Evolutionary conservation across 2,797 vertebrate species (phyloP).

Genomic region (Esox masquinongy): DNA sequence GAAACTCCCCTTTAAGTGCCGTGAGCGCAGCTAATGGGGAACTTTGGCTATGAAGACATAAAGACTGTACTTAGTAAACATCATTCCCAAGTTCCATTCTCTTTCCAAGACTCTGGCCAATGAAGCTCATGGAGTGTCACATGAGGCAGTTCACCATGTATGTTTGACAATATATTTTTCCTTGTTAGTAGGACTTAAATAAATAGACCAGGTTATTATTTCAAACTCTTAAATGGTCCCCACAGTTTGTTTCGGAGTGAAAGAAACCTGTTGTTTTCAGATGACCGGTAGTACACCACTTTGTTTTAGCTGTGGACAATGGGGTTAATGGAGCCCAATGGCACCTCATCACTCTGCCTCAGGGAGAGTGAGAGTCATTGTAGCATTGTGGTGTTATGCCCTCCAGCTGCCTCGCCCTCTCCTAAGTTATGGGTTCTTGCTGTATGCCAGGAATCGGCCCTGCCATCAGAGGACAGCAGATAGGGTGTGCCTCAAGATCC

Average conservation of each 20-base stretch:
- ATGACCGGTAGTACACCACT: not conserved
- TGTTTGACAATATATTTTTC: too few relatives aligned
- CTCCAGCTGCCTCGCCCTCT: conserved; percentile 11
- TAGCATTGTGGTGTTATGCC: conserved; percentile 19
- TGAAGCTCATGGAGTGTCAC: not conserved
- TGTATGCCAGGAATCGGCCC: conserved; percentile 5
- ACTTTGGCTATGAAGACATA: not conserved
- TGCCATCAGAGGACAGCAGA: not conserved
- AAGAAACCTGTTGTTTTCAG: not conserved
- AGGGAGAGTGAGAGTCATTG: conserved; percentile 2
- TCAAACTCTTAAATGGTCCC: not conserved
- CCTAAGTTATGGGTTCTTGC: conserved; percentile 23
- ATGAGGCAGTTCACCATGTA: not conserved
- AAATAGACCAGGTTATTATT: not conserved
- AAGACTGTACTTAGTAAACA: not conserved
- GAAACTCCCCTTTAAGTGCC: not conserved
- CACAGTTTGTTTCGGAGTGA: not conserved
- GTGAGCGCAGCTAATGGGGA: not conserved
- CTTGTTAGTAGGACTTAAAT: not conserved
- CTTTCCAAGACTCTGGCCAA: too few relatives aligned
- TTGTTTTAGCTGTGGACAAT: too few relatives aligned
- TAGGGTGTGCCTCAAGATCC: too few relatives aligned
- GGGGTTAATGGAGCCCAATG: conserved; percentile 18
- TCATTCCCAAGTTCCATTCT: not conserved
- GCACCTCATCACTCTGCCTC: not conserved